phyloP scores from a whole-genome alignment of 2,888 invertebrate genomes.

The Nymphalis polychloros region DNA sequence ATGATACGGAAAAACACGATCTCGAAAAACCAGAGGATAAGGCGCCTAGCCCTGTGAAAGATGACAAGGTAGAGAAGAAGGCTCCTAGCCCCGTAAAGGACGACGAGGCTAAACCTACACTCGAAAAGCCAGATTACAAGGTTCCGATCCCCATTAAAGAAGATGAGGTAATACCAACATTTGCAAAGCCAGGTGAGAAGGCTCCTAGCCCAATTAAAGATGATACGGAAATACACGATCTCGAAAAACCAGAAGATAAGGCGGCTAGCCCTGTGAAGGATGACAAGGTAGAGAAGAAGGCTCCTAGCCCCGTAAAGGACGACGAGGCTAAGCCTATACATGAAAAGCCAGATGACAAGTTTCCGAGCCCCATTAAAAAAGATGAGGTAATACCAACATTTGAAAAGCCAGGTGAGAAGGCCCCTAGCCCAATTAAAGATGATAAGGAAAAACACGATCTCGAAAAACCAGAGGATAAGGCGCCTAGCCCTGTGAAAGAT shows the following conservation, averaged over 20 bases:
- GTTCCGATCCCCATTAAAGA: conserved; percentile 12
- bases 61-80: conserved; percentile 21
- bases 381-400: background rate
- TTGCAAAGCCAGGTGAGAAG: background rate
- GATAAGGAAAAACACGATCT: background rate
- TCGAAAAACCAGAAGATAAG: conserved; percentile 5
- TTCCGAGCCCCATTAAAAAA: conserved; percentile 10
- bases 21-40: conserved; percentile 21
- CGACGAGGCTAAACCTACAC: background rate
- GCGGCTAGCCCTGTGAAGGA: conserved; percentile 15
- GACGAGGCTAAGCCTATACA: too few species aligned
- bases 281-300: conserved; percentile 22
- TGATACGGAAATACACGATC: conserved; percentile 26
- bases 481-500: background rate
- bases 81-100: conserved; percentile 12
- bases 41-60: conserved; percentile 15
- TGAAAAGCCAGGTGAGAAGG: background rate
- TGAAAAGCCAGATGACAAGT: background rate
- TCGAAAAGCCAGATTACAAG: conserved; percentile 23
- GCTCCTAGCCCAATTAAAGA: conserved; percentile 1
- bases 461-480: background rate
- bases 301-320: conserved; percentile 17
- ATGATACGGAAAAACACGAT: background rate
- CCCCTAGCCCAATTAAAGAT: background rate
- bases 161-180: background rate